Evolutionary conservation across 35 echinoderm and acorn worm species (phyloP).

Genomic region (Amphiura filiformis): DNA sequence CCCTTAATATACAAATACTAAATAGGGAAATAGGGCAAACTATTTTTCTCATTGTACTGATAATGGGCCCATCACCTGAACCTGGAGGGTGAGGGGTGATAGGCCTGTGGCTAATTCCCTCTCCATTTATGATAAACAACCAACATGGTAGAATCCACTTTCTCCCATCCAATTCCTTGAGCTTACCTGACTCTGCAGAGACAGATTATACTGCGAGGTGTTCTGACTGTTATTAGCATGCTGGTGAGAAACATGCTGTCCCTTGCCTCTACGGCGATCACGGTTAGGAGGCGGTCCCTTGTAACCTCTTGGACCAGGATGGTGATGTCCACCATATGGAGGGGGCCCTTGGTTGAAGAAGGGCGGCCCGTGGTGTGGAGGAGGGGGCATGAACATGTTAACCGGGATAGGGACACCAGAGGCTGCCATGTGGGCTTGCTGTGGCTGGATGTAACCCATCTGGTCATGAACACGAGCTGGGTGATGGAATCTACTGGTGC

Average conservation of each 20-base stretch:
- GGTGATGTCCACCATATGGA: slow-evolving; percentile 14
- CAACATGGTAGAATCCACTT: too few species aligned
- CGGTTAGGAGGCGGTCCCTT: slow-evolving; percentile 28
- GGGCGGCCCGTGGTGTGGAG: slow-evolving; percentile 63
- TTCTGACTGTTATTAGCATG: slow-evolving; percentile 43
- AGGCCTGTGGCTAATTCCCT: too few species aligned
- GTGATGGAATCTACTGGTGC: slow-evolving; percentile 30
- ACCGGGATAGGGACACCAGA: slow-evolving; percentile 87
- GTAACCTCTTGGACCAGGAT: neutral
- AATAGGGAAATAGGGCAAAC: too few species aligned
- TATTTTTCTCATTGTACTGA: too few species aligned
- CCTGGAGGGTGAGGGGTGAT: too few species aligned
- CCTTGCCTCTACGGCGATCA: neutral
- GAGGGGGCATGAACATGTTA: slow-evolving; percentile 96
- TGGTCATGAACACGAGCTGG: slow-evolving; percentile 88
- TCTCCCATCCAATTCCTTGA: too few species aligned
- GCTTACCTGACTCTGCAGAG: slow-evolving; percentile 83
- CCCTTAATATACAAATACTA: too few species aligned
- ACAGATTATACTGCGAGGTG: slow-evolving; percentile 84
- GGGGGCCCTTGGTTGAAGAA: slow-evolving; percentile 71
- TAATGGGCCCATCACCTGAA: too few species aligned
- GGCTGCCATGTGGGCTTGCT: slow-evolving; percentile 67
- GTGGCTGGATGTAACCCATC: slow-evolving; percentile 83
- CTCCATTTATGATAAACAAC: too few species aligned
- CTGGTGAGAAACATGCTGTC: neutral